Evolutionary conservation across 2,113 vertebrate species (phyloP).

Genomic region (Heterotis niloticus): DNA sequence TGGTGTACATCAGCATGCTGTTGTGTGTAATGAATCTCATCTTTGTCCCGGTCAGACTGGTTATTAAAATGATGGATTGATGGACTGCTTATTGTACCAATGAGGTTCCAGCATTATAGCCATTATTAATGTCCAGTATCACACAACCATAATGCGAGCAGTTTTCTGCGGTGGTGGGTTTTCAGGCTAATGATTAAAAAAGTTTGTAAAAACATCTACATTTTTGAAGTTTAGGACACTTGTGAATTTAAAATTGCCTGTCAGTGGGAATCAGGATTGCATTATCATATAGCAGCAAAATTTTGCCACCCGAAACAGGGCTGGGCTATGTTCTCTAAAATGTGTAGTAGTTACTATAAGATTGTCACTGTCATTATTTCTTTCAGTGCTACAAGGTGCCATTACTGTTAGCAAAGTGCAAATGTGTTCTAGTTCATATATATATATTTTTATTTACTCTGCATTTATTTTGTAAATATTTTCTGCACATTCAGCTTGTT

Average conservation of each 20-base stretch:
- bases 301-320: background rate
- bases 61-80: background rate
- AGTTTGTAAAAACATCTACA: background rate
- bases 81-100: background rate
- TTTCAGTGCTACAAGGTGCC: too few relatives aligned
- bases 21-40: background rate
- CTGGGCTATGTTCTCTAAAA: too few relatives aligned
- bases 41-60: background rate
- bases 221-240: background rate
- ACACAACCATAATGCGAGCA: slow-evolving; percentile 5
- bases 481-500: too few relatives aligned
- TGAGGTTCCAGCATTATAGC: background rate
- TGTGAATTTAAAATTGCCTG: background rate
- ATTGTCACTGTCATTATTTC: too few relatives aligned
- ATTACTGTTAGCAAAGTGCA: too few relatives aligned
- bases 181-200: background rate
- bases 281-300: background rate
- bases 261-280: background rate
- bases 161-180: background rate
- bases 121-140: background rate
- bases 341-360: too few relatives aligned
- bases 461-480: too few relatives aligned
- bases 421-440: too few relatives aligned
- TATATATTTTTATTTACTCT: too few relatives aligned
- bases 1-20: background rate